Conservation (phyloP, 1,140 invertebrate species). For the Leptoteleia sp. region DNA sequence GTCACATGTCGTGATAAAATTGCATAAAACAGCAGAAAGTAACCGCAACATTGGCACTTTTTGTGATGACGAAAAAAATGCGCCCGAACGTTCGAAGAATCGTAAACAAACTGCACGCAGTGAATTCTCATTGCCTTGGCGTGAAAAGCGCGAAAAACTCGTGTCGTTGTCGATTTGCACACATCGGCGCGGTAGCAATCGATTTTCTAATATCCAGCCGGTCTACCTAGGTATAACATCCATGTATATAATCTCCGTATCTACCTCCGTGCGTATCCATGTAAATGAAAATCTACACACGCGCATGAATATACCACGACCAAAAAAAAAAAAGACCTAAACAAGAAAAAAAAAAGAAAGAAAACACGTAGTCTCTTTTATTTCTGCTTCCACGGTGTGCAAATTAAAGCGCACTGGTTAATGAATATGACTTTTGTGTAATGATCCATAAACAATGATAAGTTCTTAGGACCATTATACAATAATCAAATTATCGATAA, state of each 20-base stretch:
- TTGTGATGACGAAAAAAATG: neutral
- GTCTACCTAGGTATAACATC: constrained; percentile 60
- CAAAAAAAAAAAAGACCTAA: constrained; percentile 8
- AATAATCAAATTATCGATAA: too few relatives aligned
- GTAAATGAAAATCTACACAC: constrained; percentile 65
- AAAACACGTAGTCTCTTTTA: neutral
- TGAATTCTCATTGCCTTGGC: constrained; percentile 38
- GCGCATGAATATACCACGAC: constrained; percentile 61
- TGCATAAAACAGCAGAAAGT: constrained; percentile 6
- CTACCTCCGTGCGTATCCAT: constrained; percentile 59
- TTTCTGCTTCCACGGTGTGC: too few relatives aligned
- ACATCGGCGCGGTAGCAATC: constrained; percentile 45
- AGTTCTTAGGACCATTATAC: too few relatives aligned
- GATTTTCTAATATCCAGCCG: constrained; percentile 64
- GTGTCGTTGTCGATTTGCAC: constrained; percentile 25
- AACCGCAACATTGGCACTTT: constrained; percentile 6
- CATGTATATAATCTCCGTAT: constrained; percentile 66
- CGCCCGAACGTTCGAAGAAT: constrained; percentile 14
- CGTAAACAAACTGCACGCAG: constrained; percentile 38
- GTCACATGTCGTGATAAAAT: too few relatives aligned
- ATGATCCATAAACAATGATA: too few relatives aligned
- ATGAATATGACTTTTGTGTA: too few relatives aligned
- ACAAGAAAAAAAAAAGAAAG: neutral
- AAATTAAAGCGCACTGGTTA: too few relatives aligned
- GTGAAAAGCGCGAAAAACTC: constrained; percentile 26